Percentiles rank a stretch among this genome's conserved stretches.
phyloP scores from a whole-genome alignment of 1,140 invertebrate genomes.

The Microvelia longipes region DNA sequence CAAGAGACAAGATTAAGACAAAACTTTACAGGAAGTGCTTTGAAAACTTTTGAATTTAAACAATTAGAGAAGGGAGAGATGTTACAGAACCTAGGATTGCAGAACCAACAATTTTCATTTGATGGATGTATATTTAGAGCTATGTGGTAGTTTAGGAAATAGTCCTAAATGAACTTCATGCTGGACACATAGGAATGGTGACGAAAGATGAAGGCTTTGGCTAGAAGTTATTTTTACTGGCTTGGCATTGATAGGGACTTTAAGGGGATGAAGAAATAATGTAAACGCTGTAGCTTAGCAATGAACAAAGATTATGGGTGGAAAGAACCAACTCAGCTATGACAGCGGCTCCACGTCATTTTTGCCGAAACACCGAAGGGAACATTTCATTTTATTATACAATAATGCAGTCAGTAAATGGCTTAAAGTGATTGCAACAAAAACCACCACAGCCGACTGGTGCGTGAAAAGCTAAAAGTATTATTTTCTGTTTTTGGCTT shows the following conservation, averaged over 20 bases:
- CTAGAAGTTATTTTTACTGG: slow-evolving; percentile 20
- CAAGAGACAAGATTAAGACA: no score
- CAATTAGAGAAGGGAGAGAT: not conserved
- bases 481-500: not conserved
- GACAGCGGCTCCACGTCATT: not conserved
- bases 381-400: not conserved
- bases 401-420: not conserved
- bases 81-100: not conserved
- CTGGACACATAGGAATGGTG: slow-evolving; percentile 20
- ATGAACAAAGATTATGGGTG: slow-evolving; percentile 11
- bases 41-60: no score
- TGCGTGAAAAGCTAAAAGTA: not conserved
- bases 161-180: slow-evolving; percentile 15
- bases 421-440: not conserved
- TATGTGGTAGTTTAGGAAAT: not conserved
- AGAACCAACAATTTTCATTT: not conserved
- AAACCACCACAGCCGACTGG: not conserved
- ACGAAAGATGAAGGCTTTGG: slow-evolving; percentile 25
- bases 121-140: not conserved
- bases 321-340: not conserved
- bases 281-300: slow-evolving; percentile 18
- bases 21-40: no score
- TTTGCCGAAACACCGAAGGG: not conserved
- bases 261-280: slow-evolving; percentile 19
- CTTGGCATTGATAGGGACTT: slow-evolving; percentile 21